These are phyloP conservation scores for Eupithecia insigniata DNA, from an alignment of 2,888 invertebrate genomes.

Conservation along the genomic window DNA sequence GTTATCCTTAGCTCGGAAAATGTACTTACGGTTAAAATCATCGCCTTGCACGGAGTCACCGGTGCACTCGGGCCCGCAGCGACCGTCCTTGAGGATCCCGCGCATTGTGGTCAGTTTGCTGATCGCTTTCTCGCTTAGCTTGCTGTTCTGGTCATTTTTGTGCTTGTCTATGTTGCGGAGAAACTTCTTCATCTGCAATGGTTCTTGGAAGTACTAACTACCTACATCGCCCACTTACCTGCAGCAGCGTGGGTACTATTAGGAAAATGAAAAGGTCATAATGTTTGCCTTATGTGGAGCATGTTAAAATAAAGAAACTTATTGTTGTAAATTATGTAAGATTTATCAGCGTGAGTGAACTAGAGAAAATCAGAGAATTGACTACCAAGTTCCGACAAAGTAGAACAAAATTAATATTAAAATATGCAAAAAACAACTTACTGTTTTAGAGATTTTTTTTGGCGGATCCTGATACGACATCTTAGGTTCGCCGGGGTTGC, in stretches of 20 bases:
- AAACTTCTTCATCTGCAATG: slow-evolving; percentile 71
- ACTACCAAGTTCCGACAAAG: neutral
- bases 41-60: slow-evolving; percentile 72
- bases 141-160: slow-evolving; percentile 69
- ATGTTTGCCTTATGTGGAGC: neutral
- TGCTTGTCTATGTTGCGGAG: slow-evolving; percentile 79
- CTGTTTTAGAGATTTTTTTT: slow-evolving; percentile 79
- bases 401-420: neutral
- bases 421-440: slow-evolving; percentile 42
- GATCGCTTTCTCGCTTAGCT: slow-evolving; percentile 66
- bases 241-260: neutral
- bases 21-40: slow-evolving; percentile 58
- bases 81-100: slow-evolving; percentile 75
- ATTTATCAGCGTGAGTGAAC: neutral
- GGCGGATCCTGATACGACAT: slow-evolving; percentile 76
- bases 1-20: slow-evolving; percentile 2
- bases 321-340: neutral
- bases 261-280: neutral
- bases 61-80: slow-evolving; percentile 76
- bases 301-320: neutral
- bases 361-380: neutral
- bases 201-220: neutral
- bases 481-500: slow-evolving; percentile 80
- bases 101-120: slow-evolving; percentile 76
- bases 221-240: neutral